Base-by-base conservation (phyloP, 1,140 invertebrate genomes). In the Aphis gossypii region DNA sequence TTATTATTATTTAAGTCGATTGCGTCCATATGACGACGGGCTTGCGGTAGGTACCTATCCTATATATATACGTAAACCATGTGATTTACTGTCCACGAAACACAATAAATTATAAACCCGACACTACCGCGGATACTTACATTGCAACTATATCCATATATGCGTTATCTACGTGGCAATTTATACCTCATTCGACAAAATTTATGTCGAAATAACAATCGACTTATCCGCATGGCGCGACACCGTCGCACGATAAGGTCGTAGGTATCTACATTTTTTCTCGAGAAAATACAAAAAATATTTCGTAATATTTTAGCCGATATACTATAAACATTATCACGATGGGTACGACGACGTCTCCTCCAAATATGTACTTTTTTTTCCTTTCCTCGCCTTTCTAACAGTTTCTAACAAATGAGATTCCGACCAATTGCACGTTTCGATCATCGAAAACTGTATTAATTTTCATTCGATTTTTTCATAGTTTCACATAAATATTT, bases 1-100 rank as follows among this genome's bases (percentile, higher is more conserved):
- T 60, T n/a, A 68, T 68, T 76, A 76, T 76, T 76, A 76, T 76
- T 76, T 76, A n/a, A 76, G 60, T 35, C 60, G 60, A 76, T 76
- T n/a, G 60, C 60, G 4, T 76, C 60, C 30, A n/a, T 68, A 68
- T 11, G 60, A 30, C 25, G n/a, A 76, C 30, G n/a, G 60, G 60
- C 30, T 2, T 21, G 18, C 18, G 18, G 14, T 76, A 35, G 30
- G 60, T 76, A 8, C 9, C 7, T 30, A 35, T 20, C 25, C 6
- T 68, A 68, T 38, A 20, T 35, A 84, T 41, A 84, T 44, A 44
- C 83, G 83, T 84, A 44, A 84, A 41, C 83, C 38, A 5, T 84
- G 23, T 84, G 21, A 25, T 84, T 84, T 84, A 84, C 38, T 84
- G 23, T 44, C 41, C 11, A 25, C 23, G 9, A 84, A 84, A 44